phyloP scores from a whole-genome alignment of 1,140 invertebrate genomes.

The Pseudachorutes palmiensis region DNA sequence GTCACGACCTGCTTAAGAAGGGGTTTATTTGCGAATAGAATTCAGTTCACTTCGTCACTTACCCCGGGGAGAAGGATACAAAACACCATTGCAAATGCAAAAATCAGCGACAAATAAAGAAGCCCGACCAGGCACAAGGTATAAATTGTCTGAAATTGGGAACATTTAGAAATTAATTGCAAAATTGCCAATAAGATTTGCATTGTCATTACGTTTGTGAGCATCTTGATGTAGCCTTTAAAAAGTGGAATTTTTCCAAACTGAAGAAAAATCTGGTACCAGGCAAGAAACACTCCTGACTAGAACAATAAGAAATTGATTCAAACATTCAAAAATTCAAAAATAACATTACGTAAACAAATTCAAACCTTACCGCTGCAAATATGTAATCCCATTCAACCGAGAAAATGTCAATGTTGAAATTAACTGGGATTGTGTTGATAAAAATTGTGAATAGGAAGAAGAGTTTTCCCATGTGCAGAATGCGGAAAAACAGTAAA shows the following conservation, averaged over 20 bases:
- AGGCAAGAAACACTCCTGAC: constrained; percentile 10
- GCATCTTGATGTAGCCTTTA: constrained; percentile 11
- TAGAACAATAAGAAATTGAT: too few relatives aligned
- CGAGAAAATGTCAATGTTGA: neutral
- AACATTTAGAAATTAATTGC: neutral
- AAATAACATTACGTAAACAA: neutral
- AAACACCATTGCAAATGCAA: constrained; percentile 17
- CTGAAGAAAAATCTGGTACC: constrained; percentile 11
- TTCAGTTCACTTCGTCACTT: too few relatives aligned
- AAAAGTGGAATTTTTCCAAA: constrained; percentile 2
- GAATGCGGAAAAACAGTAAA: neutral
- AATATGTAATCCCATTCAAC: constrained; percentile 8
- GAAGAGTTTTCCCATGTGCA: neutral
- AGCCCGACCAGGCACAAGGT: neutral
- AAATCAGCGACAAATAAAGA: constrained; percentile 2
- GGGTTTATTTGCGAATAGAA: neutral
- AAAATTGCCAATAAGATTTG: neutral
- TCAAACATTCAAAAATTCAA: too few relatives aligned
- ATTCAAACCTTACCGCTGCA: constrained; percentile 7
- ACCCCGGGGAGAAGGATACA: constrained; percentile 16
- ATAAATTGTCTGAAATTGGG: neutral
- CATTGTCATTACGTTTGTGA: neutral
- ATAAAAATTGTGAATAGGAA: constrained; percentile 7
- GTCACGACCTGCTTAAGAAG: neutral
- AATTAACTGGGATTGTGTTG: neutral